Percentiles rank a stretch among this genome's conserved stretches.
Conservation (phyloP, 2,888 invertebrate species). For the Drosophila mercatorum region DNA sequence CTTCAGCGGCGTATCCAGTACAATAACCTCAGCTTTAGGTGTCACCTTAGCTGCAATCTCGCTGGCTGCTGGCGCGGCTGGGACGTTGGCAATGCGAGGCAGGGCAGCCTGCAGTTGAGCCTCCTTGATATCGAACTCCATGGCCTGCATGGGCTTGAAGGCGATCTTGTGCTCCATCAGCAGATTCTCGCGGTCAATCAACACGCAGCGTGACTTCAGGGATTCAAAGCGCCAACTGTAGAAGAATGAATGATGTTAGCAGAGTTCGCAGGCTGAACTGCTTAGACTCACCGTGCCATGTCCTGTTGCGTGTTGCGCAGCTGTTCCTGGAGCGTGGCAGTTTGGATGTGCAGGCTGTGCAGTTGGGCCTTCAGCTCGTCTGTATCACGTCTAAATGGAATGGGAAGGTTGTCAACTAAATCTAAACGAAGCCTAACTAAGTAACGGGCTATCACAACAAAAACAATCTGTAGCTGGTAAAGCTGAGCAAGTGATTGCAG, state of each 20-base stretch:
- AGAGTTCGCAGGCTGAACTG: background rate
- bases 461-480: conserved; percentile 57
- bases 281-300: conserved; percentile 78
- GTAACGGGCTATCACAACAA: conserved; percentile 48
- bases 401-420: conserved; percentile 47
- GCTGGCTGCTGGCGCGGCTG: background rate
- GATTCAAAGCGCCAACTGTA: conserved; percentile 84
- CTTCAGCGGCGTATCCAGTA: conserved; percentile 35
- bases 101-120: conserved; percentile 68
- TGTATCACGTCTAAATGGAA: conserved; percentile 83
- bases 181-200: conserved; percentile 82
- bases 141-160: conserved; percentile 73
- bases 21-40: conserved; percentile 19
- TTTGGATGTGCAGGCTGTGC: conserved; percentile 81
- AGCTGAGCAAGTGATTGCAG: conserved; percentile 57
- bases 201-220: conserved; percentile 82
- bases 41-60: background rate
- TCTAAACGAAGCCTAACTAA: conserved; percentile 33
- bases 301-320: conserved; percentile 81
- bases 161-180: conserved; percentile 80
- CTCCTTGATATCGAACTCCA: conserved; percentile 75
- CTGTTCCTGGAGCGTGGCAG: conserved; percentile 81
- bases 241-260: background rate
- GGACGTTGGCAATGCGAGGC: conserved; percentile 67
- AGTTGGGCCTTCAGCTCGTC: conserved; percentile 82